A percentile compares a stretch with the other conserved stretches of the same genome.
phyloP scores from a whole-genome alignment of 2,888 invertebrate genomes.

The Adineta ricciae region DNA sequence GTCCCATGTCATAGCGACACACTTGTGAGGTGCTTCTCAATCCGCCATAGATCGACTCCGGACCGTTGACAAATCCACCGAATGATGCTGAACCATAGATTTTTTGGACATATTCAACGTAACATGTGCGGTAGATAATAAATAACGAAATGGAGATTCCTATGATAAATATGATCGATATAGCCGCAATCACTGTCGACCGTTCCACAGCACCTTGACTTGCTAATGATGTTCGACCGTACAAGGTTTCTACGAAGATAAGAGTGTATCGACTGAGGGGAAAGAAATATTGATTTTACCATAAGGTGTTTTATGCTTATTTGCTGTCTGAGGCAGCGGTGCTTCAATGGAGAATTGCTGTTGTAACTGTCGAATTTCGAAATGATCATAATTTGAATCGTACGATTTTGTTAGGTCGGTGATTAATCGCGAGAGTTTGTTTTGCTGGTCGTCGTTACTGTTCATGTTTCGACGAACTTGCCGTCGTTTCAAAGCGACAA shows the following conservation, averaged over 20 bases:
- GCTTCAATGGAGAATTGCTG: background rate
- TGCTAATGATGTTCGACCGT: background rate
- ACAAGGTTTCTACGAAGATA: background rate
- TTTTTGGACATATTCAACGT: background rate
- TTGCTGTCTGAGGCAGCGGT: background rate
- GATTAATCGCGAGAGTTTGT: background rate
- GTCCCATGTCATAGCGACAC: conserved; percentile 18
- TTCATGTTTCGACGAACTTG: background rate
- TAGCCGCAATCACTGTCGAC: background rate
- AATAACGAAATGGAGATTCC: background rate
- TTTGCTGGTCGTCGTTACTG: background rate
- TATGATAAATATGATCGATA: conserved; percentile 18
- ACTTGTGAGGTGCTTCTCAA: background rate
- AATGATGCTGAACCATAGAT: background rate
- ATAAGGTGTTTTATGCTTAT: background rate
- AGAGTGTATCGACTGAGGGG: no score
- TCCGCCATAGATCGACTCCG: background rate
- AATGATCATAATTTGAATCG: background rate
- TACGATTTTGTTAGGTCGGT: background rate
- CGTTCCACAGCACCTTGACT: conserved; percentile 13
- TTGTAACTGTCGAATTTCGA: background rate
- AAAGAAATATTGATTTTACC: background rate
- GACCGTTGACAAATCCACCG: background rate
- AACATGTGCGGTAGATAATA: conserved; percentile 14
- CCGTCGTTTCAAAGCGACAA: background rate